Conservation (phyloP, 2,797 vertebrate species). For the Pseudochirops corinnae region DNA sequence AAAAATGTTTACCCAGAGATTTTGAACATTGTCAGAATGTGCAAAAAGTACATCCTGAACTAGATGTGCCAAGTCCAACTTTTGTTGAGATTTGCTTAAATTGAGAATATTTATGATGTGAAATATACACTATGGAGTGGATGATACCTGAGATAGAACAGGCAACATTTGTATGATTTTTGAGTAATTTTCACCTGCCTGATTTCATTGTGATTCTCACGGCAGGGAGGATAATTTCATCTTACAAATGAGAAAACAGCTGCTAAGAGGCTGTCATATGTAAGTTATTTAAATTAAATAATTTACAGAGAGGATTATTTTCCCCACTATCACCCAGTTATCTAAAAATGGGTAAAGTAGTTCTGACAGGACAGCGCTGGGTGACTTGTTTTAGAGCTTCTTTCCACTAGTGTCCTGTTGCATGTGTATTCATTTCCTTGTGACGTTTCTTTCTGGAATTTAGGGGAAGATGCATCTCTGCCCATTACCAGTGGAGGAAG, state of each 20-base stretch:
- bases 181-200: background rate
- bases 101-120: background rate
- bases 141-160: background rate
- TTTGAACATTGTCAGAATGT: conserved; percentile 1
- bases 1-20: conserved; percentile 25
- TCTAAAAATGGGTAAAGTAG: background rate
- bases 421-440: conserved; percentile 47
- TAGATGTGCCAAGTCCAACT: background rate
- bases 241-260: background rate
- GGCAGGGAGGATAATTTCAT: background rate
- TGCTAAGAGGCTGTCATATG: background rate
- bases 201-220: background rate
- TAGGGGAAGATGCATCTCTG: conserved; percentile 97
- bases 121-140: background rate
- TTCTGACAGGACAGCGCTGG: background rate
- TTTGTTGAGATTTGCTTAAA: conserved; percentile 12
- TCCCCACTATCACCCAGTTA: background rate
- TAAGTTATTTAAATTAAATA: background rate
- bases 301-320: background rate
- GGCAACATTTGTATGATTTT: background rate
- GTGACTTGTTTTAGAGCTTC: conserved; percentile 22
- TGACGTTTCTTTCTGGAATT: conserved; percentile 52
- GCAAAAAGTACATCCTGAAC: background rate
- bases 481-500: conserved; percentile 96
- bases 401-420: background rate